These are phyloP conservation scores for Zoanthus sociatus DNA, from an alignment of 92 coral and sea anemone species.

Conservation along the genomic window DNA sequence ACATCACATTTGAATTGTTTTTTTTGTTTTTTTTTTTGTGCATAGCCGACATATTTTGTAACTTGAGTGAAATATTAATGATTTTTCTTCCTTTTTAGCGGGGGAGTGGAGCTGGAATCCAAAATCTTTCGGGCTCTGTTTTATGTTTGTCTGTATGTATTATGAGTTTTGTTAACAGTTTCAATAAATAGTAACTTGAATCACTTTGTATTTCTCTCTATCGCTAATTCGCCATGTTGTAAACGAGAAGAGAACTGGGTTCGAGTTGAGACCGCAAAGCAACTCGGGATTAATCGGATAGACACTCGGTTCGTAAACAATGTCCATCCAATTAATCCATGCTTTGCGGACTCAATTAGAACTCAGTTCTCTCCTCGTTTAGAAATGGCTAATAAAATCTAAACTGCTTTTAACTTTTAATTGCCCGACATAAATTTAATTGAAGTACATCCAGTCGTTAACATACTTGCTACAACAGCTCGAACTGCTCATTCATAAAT, in stretches of 20 bases:
- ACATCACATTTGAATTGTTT: too few species aligned
- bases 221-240: too few species aligned
- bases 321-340: too few species aligned
- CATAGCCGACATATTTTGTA: not conserved
- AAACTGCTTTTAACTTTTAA: constrained; percentile 11
- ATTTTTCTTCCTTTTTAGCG: constrained; percentile 34
- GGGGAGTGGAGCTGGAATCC: constrained; percentile 40
- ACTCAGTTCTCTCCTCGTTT: too few species aligned
- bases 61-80: constrained; percentile 2
- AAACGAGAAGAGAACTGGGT: too few species aligned
- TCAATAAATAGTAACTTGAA: not conserved
- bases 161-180: not conserved
- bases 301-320: too few species aligned
- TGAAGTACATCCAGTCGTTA: constrained; percentile 21
- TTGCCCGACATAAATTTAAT: not conserved
- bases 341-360: too few species aligned
- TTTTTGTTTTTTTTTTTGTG: not conserved
- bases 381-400: not conserved
- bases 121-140: constrained; percentile 46
- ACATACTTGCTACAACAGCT: not conserved
- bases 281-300: too few species aligned
- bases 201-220: not conserved
- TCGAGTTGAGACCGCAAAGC: too few species aligned
- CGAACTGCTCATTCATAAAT: not conserved
- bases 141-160: constrained; percentile 47